Conservation (phyloP, 2,113 vertebrate species). For the Ursus arctos region DNA sequence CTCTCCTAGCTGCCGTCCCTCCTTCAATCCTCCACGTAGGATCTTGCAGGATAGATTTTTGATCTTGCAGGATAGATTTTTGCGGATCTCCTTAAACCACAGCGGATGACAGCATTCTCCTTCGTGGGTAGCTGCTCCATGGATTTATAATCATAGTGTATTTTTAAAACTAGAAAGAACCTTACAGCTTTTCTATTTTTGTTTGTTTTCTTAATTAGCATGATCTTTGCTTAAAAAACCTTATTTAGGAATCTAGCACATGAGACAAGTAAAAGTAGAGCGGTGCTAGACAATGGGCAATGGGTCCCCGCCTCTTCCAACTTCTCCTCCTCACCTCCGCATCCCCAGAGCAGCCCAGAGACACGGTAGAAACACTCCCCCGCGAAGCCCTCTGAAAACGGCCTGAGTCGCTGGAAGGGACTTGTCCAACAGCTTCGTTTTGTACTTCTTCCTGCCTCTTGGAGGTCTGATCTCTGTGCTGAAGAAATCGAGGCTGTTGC, state of each 20-base stretch:
- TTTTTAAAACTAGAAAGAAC: slow-evolving; percentile 45
- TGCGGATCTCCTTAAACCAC: neutral
- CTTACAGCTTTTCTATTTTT: neutral
- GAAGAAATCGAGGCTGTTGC: neutral
- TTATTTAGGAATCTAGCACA: neutral
- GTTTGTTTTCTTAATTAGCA: neutral
- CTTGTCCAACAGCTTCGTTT: neutral
- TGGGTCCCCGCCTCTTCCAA: rapidly evolving
- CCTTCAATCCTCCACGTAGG: neutral
- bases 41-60: neutral
- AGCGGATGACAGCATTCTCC: neutral
- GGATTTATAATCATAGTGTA: neutral
- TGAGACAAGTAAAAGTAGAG: neutral
- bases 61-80: neutral
- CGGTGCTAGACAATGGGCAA: neutral
- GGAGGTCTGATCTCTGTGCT: neutral
- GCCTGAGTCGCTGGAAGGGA: neutral
- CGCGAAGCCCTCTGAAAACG: neutral
- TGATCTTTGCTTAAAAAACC: neutral
- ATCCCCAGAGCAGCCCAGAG: neutral
- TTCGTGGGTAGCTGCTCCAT: neutral
- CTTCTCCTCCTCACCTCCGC: neutral
- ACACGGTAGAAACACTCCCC: neutral
- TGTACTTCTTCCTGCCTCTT: neutral
- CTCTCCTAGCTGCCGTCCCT: neutral